Evolutionary conservation across 2,797 vertebrate genomes (phyloP), one percentile per base, ranked within the genome.

Genomic region (Anguilla obscura): DNA sequence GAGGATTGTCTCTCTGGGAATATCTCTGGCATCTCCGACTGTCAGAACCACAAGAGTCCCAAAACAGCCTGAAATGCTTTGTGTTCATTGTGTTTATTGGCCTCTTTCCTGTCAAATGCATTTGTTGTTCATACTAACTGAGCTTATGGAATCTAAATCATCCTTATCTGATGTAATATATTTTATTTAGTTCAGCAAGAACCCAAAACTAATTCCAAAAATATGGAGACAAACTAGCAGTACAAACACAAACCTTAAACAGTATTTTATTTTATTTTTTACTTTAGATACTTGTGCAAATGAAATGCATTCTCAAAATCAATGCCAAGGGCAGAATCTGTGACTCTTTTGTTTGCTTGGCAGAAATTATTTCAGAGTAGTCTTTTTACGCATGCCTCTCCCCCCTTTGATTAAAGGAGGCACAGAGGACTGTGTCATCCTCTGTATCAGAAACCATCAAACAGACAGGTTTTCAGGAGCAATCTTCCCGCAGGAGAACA

Each of bases 401-500:
- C 52, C 1, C 30, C 85, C 85, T 36, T 63, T 83, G 85, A 24
- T 69, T 80, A 71, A 74, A 80, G 69, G 36, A 27, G 36, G 54
- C 36, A 71, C 36, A 33, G 16, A 88, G 50, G 16, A 45, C 36
- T 33, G 56, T 71, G 63, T 40, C 79, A 86, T 83, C 45, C 60
- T n/a, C 21, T 86, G 24, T 52, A 18, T 88, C 74, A 63, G 74
- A 82, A 33, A 63, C 54, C 74, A 86, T 86, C 85, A 83, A 63
- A 66, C 40, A 24, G 74, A 83, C 48, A 86, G 40, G 30, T 71
- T 83, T 63, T 88, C 85, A 66, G 76, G 80, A 86, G 54, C 40
- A 69, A 87, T 87, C 21, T 87, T 84, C 56, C 79, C 71, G 10
- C 79, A 84, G 79, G 86, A 83, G 45, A 45, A 58, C 24, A 33